Evolutionary conservation across 37 sponge, comb jelly and placozoan species (phyloP).

Genomic region (Cliona cf. orientalis): DNA sequence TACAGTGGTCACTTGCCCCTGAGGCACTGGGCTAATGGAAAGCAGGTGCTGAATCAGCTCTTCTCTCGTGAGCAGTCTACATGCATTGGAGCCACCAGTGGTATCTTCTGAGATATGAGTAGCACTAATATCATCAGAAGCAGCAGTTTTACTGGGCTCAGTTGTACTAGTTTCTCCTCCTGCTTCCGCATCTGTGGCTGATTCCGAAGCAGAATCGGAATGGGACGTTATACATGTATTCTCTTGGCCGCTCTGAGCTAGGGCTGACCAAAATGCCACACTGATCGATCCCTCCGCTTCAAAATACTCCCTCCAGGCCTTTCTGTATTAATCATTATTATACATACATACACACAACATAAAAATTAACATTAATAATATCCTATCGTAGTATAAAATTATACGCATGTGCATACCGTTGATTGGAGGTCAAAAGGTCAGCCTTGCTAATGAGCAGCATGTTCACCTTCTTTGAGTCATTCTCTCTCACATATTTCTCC

Average conservation of each 20-base stretch:
- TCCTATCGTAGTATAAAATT: background rate
- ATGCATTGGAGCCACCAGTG: background rate
- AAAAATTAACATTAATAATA: background rate
- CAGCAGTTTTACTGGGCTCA: background rate
- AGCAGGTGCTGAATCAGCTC: conserved; percentile 46
- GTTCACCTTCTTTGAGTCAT: conserved; percentile 65
- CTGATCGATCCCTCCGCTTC: background rate
- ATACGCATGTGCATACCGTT: no score
- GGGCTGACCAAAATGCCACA: conserved; percentile 78
- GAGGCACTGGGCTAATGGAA: conserved; percentile 30
- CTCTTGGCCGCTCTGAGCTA: background rate
- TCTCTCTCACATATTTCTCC: conserved; percentile 90
- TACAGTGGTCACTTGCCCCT: conserved; percentile 36
- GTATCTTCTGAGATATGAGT: background rate
- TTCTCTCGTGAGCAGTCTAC: conserved; percentile 31
- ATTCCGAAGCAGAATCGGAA: background rate
- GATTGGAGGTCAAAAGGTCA: conserved; percentile 75
- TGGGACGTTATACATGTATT: background rate
- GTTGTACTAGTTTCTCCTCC: background rate
- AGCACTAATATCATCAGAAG: background rate
- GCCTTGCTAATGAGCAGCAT: conserved; percentile 87
- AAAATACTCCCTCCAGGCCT: conserved; percentile 69
- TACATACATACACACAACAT: background rate
- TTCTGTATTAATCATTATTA: conserved; percentile 26
- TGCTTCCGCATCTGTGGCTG: background rate